These are phyloP conservation scores for Carassius auratus DNA, from an alignment of 2,113 vertebrate genomes.

Conservation along the genomic window DNA sequence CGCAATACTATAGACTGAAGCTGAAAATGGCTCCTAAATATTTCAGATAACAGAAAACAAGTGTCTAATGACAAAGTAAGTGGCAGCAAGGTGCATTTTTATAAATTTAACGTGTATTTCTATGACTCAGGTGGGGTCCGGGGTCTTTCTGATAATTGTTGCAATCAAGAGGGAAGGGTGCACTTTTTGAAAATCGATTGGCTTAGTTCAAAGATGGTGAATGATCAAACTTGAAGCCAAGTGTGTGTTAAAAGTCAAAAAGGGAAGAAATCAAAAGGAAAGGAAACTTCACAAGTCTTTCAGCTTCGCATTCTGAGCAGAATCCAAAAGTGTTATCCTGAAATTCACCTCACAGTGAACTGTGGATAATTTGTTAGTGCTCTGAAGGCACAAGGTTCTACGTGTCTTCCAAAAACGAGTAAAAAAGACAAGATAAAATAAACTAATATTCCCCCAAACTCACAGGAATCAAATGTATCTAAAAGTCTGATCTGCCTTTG, in stretches of 20 bases:
- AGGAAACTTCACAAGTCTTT: slow-evolving; percentile 38
- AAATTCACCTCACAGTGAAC: slow-evolving; percentile 51
- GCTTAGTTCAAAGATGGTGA: neutral
- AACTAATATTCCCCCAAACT: neutral
- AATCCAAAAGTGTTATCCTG: slow-evolving; percentile 27
- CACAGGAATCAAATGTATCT: neutral
- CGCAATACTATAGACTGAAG: neutral
- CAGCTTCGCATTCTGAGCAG: slow-evolving; percentile 27
- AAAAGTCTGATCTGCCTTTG: neutral
- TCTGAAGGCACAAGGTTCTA: slow-evolving; percentile 43
- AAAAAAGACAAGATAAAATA: slow-evolving; percentile 22
- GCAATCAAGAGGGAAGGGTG: neutral
- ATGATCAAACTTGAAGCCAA: neutral
- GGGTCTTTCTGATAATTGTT: slow-evolving; percentile 21
- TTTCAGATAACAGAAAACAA: neutral
- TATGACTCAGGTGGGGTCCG: neutral
- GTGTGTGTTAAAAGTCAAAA: neutral
- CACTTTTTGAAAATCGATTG: neutral
- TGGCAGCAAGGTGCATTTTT: neutral
- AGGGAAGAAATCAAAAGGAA: neutral
- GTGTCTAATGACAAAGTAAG: neutral
- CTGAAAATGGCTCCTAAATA: slow-evolving; percentile 24
- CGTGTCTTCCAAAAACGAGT: slow-evolving; percentile 17
- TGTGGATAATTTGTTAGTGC: slow-evolving; percentile 24
- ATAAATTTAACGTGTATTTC: neutral